Evolutionary conservation across 1,140 invertebrate genomes (phyloP), one percentile per base, ranked within the genome.

Genomic region (Cydia strobilella): DNA sequence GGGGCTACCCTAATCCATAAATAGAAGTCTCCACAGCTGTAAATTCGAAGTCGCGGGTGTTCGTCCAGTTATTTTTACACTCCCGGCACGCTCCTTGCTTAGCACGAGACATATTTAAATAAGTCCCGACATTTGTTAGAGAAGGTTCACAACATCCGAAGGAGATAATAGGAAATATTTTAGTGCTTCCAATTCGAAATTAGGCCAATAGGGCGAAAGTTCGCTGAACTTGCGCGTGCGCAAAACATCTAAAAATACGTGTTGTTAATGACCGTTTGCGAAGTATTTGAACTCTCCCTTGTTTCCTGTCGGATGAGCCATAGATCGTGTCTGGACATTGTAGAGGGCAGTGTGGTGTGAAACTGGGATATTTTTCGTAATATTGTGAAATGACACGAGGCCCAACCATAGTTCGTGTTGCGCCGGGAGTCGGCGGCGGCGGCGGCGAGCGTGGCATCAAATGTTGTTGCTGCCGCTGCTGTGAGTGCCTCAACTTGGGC

Each of bases 401-500:
- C 31, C 88, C 90, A 20, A 92, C 90, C 27, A 89, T 93, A 42
- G 87, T 93, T 13, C 85, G 90, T 4, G 86, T 93, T 75, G 81
- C 87, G n/a, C 85, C 90, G 18, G 80, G 81, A 12, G 84, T 83
- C 4, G 82, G 81, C 15, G 84, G 84, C 4, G 82, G 84, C 6
- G 72, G 66, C 1, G 83, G 84, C 15, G 80, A 87, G 25, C 88
- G 91, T 72, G 96, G 96, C 51, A 93, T 96, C 15, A 93, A 94
- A 76, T 95, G 96, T 83, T 96, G 96, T 75, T 97, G 95, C 79
- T 96, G 95, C 78, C 93, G 94, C 62, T 95, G 96, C 82, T 97
- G 95, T 82, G 95, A 96, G n/a, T 97, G 96, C 84, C 86, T 97
- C 74, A 95, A 97, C 84, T 92, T 97, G 20, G 94, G 94, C 31